Evolutionary conservation across 1,140 invertebrate genomes (phyloP).

Genomic region (Pachypeltis micranthus): DNA sequence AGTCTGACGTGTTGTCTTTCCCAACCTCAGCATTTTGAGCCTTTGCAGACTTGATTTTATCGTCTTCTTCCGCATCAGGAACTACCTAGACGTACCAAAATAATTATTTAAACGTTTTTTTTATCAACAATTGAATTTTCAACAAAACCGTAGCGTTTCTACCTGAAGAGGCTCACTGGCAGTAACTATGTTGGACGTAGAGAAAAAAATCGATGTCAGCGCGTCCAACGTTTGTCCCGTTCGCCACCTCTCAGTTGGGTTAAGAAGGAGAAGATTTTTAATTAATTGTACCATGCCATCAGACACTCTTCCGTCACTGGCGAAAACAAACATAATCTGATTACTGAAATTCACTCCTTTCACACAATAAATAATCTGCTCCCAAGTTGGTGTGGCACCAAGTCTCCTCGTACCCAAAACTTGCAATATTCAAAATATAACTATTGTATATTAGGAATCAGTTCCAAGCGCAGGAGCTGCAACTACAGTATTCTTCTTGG

Average conservation of each 20-base stretch:
- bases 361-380: too few species aligned
- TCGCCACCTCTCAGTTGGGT: conserved; percentile 44
- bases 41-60: not conserved
- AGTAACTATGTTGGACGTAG: not conserved
- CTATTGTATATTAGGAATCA: too few species aligned
- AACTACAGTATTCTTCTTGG: too few species aligned
- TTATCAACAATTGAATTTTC: too few species aligned
- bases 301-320: conserved; percentile 44
- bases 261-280: conserved; percentile 42
- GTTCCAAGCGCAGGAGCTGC: too few species aligned
- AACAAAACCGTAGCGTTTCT: not conserved
- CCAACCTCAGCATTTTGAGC: not conserved
- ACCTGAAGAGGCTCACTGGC: conserved; percentile 20
- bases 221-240: conserved; percentile 46
- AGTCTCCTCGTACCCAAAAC: too few species aligned
- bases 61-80: conserved; percentile 19
- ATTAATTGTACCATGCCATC: conserved; percentile 45
- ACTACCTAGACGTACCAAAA: too few species aligned
- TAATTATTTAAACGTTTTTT: too few species aligned
- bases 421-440: too few species aligned
- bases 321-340: too few species aligned
- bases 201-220: conserved; percentile 28
- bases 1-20: not conserved
- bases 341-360: too few species aligned
- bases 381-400: too few species aligned